A percentile compares a stretch with the other conserved stretches of the same genome.
These are phyloP conservation scores for Cassiopea xamachana DNA, from an alignment of 30 jellyfish, hydroid and myxozoan species.

Conservation along the genomic window DNA sequence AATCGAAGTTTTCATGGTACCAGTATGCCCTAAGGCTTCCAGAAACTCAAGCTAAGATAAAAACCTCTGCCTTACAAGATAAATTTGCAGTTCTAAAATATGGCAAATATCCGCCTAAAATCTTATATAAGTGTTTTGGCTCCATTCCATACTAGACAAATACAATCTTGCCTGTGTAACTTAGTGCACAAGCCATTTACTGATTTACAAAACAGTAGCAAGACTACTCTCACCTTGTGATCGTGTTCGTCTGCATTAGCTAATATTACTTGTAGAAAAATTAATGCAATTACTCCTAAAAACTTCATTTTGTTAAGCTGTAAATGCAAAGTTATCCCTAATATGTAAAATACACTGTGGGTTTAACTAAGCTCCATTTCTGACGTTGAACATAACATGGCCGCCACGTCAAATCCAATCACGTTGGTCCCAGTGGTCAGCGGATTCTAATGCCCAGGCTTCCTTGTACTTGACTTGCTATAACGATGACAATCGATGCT, in stretches of 20 bases:
- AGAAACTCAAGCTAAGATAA: no score
- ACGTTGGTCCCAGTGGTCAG: constrained; percentile 48
- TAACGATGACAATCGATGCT: no score
- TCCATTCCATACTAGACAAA: no score
- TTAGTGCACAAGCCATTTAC: neutral
- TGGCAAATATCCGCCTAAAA: no score
- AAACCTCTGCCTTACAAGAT: no score
- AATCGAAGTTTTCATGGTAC: no score
- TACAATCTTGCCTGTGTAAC: neutral
- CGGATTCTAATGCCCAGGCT: constrained; percentile 52
- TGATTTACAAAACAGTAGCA: neutral
- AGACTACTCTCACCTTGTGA: constrained; percentile 44
- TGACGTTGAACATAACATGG: constrained; percentile 37
- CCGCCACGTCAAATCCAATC: constrained; percentile 74
- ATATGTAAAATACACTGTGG: neutral
- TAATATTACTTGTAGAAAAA: neutral
- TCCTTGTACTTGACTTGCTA: neutral
- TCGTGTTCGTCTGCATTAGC: constrained; percentile 68
- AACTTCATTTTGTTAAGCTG: constrained; percentile 9
- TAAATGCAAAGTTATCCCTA: neutral
- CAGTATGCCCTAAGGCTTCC: no score
- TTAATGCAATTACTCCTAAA: constrained; percentile 3
- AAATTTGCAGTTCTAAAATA: no score
- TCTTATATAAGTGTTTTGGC: no score
- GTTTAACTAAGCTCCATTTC: neutral